Percentiles rank a stretch among this genome's conserved stretches.
phyloP scores from a whole-genome alignment of 2,797 vertebrate species.

The Oryzias dopingdopingensis region DNA sequence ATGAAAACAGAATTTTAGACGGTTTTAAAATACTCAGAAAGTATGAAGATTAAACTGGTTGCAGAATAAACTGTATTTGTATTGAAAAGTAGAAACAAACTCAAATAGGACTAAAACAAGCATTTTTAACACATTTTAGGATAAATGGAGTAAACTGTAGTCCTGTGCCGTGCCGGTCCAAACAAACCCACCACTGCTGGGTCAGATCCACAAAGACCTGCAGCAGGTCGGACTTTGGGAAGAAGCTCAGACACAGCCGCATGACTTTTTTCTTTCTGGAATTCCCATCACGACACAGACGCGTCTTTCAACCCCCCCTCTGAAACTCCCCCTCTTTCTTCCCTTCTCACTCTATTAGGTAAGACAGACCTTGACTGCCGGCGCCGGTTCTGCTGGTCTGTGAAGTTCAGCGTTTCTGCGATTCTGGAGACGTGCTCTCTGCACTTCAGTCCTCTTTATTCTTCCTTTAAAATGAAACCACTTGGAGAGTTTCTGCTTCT shows the following conservation, averaged over 20 bases:
- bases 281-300: conserved; percentile 37
- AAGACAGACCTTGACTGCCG: conserved; percentile 13
- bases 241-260: conserved; percentile 3
- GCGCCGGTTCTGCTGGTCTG: conserved; percentile 5
- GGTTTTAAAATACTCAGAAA: too few species aligned
- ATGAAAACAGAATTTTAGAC: not conserved
- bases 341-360: conserved; percentile 21
- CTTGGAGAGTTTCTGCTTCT: not conserved
- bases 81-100: too few species aligned
- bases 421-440: conserved; percentile 19
- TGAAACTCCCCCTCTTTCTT: conserved; percentile 1
- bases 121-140: not conserved
- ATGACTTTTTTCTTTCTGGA: conserved; percentile 21
- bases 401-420: conserved; percentile 6
- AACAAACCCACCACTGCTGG: not conserved
- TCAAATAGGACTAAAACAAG: too few species aligned
- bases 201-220: not conserved
- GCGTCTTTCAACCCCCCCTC: conserved; percentile 2
- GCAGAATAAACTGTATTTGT: too few species aligned
- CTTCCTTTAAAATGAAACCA: not conserved
- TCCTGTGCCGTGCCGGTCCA: too few species aligned
- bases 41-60: too few species aligned
- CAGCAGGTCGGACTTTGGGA: not conserved
- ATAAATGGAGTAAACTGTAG: too few species aligned
- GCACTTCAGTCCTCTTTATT: too few species aligned